These are phyloP conservation scores for Drosophila sp. DNA, from an alignment of 1,140 invertebrate species.

Conservation along the genomic window DNA sequence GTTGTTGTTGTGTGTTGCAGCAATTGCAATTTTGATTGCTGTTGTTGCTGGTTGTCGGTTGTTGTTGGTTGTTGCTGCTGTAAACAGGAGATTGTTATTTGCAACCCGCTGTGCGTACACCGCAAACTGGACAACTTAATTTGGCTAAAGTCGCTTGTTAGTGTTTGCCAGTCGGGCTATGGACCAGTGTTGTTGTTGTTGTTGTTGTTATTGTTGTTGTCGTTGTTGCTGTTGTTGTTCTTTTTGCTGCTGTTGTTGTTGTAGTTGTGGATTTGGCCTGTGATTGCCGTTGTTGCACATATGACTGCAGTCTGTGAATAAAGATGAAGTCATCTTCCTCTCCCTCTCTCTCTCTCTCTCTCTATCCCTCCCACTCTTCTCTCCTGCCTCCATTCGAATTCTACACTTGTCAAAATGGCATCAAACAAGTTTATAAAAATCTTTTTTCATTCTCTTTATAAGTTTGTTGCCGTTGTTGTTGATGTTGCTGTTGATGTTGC, in stretches of 20 bases:
- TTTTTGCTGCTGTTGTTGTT: background rate
- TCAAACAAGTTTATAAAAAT: constrained; percentile 52
- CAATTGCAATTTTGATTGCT: constrained; percentile 50
- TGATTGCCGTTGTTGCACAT: constrained; percentile 50
- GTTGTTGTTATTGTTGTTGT: constrained; percentile 22
- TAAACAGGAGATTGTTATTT: constrained; percentile 82
- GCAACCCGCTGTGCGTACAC: constrained; percentile 80
- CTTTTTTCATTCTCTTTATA: constrained; percentile 30
- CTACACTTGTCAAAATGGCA: constrained; percentile 53
- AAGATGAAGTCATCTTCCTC: constrained; percentile 62
- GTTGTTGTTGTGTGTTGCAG: constrained; percentile 24
- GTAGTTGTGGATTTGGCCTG: constrained; percentile 47
- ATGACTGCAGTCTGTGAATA: constrained; percentile 63
- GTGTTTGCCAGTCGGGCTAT: constrained; percentile 58
- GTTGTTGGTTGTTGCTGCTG: constrained; percentile 62
- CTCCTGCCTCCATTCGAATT: background rate
- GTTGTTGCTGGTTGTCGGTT: constrained; percentile 36
- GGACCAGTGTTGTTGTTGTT: constrained; percentile 33
- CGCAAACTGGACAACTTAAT: constrained; percentile 82
- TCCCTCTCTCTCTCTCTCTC: background rate
- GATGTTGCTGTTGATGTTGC: constrained; percentile 13
- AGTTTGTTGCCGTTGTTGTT: too few relatives aligned
- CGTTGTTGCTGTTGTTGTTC: constrained; percentile 32
- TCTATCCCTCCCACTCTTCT: constrained; percentile 1
- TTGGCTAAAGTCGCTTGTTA: constrained; percentile 82